Percentiles rank a stretch among this genome's conserved stretches.
These are phyloP conservation scores for Brachionus manjavacas DNA, from an alignment of 1,140 invertebrate species.

Conservation along the genomic window DNA sequence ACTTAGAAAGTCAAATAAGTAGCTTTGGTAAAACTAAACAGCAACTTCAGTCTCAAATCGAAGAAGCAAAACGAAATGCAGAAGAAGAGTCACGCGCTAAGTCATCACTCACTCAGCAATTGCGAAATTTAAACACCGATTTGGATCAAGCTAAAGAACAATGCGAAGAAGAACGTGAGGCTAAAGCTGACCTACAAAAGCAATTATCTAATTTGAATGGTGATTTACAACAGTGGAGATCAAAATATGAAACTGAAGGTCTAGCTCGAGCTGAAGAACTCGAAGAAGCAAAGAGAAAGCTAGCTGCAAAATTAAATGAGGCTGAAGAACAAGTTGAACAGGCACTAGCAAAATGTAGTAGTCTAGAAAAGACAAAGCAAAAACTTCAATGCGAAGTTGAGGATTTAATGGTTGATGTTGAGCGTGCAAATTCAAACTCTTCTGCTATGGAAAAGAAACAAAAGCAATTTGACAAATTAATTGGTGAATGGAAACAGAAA, in stretches of 20 bases:
- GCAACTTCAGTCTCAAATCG: conserved; percentile 43
- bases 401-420: conserved; percentile 93
- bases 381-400: conserved; percentile 92
- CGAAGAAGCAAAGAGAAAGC: conserved; percentile 94
- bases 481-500: conserved; percentile 99
- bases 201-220: conserved; percentile 95
- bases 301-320: conserved; percentile 89
- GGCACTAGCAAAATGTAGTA: conserved; percentile 90
- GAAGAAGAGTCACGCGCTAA: conserved; percentile 51
- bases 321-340: conserved; percentile 74
- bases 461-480: conserved; percentile 98
- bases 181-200: conserved; percentile 68
- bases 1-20: conserved; percentile 42
- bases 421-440: conserved; percentile 70
- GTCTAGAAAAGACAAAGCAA: conserved; percentile 94
- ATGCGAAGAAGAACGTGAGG: conserved; percentile 81
- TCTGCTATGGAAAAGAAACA: conserved; percentile 98
- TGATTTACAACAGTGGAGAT: conserved; percentile 64
- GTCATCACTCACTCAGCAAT: conserved; percentile 48
- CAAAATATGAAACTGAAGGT: conserved; percentile 48
- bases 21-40: conserved; percentile 25
- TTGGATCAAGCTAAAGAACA: conserved; percentile 93
- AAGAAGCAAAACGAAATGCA: conserved; percentile 48
- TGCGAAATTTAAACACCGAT: conserved; percentile 86
- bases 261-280: conserved; percentile 92